These are phyloP conservation scores for Pantala flavescens DNA, from an alignment of 1,140 invertebrate species.

Conservation along the genomic window DNA sequence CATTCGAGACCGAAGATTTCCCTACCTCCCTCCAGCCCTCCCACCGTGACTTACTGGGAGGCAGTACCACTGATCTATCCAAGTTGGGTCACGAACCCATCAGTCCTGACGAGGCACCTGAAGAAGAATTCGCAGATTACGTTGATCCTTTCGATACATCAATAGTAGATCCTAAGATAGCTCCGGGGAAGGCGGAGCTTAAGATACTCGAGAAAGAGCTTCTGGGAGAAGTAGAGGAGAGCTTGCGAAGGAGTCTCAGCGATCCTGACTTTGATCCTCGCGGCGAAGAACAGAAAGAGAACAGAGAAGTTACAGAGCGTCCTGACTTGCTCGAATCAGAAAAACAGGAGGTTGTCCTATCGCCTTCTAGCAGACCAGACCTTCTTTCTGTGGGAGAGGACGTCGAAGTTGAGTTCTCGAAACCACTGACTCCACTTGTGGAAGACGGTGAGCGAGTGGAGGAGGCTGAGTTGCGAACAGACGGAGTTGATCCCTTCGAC, in stretches of 20 bases:
- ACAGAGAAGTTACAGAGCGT: slow-evolving; percentile 16
- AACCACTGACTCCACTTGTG: slow-evolving; percentile 72
- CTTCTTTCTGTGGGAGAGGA: slow-evolving; percentile 20
- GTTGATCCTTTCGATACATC: slow-evolving; percentile 81
- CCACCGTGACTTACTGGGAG: slow-evolving; percentile 54
- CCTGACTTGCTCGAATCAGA: slow-evolving; percentile 47
- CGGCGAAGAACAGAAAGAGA: slow-evolving; percentile 18
- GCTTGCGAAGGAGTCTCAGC: slow-evolving; percentile 41
- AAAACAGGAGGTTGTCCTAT: slow-evolving; percentile 43
- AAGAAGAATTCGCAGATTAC: slow-evolving; percentile 45
- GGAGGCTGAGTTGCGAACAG: not conserved
- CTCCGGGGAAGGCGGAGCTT: slow-evolving; percentile 63
- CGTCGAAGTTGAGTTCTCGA: slow-evolving; percentile 45
- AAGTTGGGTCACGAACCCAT: slow-evolving; percentile 56
- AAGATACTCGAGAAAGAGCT: slow-evolving; percentile 69
- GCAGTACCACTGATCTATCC: slow-evolving; percentile 62
- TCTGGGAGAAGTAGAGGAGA: slow-evolving; percentile 38
- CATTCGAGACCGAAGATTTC: slow-evolving; percentile 16
- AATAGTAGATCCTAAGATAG: slow-evolving; percentile 52
- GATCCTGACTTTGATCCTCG: slow-evolving; percentile 34
- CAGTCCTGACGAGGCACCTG: slow-evolving; percentile 42
- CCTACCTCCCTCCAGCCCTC: slow-evolving; percentile 27
- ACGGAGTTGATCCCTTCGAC: slow-evolving; percentile 30
- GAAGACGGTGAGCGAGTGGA: not conserved
- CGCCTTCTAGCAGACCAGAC: slow-evolving; percentile 22